Conservation (phyloP, 1,140 invertebrate species). For the Hydropsyche tenuis region DNA sequence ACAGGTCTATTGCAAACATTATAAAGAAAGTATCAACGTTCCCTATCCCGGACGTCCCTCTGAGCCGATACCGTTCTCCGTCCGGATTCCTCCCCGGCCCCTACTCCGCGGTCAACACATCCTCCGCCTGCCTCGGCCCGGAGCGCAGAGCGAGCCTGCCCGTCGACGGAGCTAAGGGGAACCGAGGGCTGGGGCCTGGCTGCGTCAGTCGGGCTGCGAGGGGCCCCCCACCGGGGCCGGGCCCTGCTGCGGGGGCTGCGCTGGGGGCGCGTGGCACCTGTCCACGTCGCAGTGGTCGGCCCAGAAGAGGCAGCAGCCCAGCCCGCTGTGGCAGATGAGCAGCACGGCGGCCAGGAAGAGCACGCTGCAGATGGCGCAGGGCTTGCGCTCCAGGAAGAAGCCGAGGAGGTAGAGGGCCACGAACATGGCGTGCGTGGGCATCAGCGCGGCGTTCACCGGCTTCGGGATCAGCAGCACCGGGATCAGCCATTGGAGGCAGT, state of each 20-base stretch:
- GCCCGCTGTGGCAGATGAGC: constrained; percentile 94
- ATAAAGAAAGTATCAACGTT: too few species aligned
- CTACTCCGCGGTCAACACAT: too few species aligned
- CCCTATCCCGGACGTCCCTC: too few species aligned
- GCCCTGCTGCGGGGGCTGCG: constrained; percentile 29
- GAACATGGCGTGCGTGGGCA: constrained; percentile 97
- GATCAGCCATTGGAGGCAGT: constrained; percentile 98
- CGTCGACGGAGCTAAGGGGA: too few species aligned
- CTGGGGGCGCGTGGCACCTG: constrained; percentile 67
- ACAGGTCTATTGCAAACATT: too few species aligned
- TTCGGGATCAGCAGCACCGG: constrained; percentile 97
- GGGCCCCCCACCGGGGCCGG: too few species aligned
- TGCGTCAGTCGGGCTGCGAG: background rate
- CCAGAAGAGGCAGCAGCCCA: constrained; percentile 94
- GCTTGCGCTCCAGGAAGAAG: constrained; percentile 94
- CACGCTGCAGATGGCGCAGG: constrained; percentile 94
- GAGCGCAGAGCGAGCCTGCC: background rate
- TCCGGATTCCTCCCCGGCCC: too few species aligned
- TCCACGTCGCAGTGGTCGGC: constrained; percentile 76
- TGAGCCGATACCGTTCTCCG: too few species aligned
- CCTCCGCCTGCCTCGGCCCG: too few species aligned
- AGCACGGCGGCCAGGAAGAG: constrained; percentile 92
- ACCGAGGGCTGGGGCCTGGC: background rate
- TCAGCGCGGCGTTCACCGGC: constrained; percentile 90
- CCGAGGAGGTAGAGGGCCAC: constrained; percentile 92